phyloP scores from a whole-genome alignment of 2,113 vertebrate genomes.

The Trichechus manatus region DNA sequence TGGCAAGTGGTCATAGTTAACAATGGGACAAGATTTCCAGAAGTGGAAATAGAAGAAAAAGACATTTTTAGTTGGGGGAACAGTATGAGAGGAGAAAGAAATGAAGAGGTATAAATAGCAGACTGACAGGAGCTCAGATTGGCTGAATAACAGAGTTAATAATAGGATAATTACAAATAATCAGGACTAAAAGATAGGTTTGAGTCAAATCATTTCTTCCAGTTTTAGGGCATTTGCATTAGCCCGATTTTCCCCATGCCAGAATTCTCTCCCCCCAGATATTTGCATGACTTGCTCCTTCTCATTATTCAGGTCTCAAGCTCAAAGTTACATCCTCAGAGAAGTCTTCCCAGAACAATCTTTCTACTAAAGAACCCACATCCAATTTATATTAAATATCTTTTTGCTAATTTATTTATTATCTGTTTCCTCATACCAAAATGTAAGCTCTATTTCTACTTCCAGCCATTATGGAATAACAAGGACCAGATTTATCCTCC shows the following conservation, averaged over 20 bases:
- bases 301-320: neutral
- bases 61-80: neutral
- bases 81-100: neutral
- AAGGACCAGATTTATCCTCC: conserved; percentile 7
- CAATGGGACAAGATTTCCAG: neutral
- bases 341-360: neutral
- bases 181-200: neutral
- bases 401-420: conserved; percentile 34
- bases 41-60: neutral
- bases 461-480: neutral
- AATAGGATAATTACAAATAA: neutral
- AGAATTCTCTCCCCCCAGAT: neutral
- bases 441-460: conserved; percentile 17
- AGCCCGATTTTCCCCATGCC: neutral
- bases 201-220: conserved; percentile 1
- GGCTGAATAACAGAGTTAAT: neutral
- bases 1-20: neutral
- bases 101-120: neutral
- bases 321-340: neutral
- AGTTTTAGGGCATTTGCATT: conserved; percentile 10
- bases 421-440: conserved; percentile 18
- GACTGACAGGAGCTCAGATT: neutral
- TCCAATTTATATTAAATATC: conserved; percentile 17
- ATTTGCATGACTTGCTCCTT: neutral
- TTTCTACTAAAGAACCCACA: conserved; percentile 32